Evolutionary conservation across 2,888 invertebrate genomes (phyloP), one percentile per base, ranked within the genome.

Genomic region (Orthosia cruda): DNA sequence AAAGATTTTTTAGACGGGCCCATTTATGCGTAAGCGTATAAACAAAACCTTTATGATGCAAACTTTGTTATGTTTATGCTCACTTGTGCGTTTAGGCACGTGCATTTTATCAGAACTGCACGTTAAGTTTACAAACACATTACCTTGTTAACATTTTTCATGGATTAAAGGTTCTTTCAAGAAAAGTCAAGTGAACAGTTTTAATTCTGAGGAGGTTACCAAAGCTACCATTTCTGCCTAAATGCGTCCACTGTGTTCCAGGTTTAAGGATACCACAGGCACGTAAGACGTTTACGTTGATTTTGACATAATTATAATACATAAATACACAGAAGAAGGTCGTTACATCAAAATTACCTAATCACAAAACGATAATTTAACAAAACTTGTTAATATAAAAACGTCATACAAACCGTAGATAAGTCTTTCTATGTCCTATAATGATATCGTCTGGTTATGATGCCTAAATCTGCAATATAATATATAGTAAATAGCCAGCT

Each of bases 81-180:
- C 18, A 18, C 76, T 20, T 32, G 26, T 52, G 20, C 16, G 3
- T 58, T 45, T 32, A 7, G 16, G 26, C 15, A 74, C 32, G 45
- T 64, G 45, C 7, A 32, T 55, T 26, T 71, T 54, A 71, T 77
- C 63, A 18, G 9, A 7, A 12, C 23, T 57, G 13, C 50, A 2
- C 18, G 47, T 26, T 1, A 13, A 15, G 63, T 78, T 70, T 70
- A 77, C 71, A 59, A 58, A 52, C 15, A 57, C 1, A 52, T 52
- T 26, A 49, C 5, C 1, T 52, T 23, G 49, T 20, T 50, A 49
- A 55, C 20, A 26, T 71, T 23, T 16, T 3, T 15, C 18, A 16
- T 71, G 20, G 4, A n/a, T 12, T 66, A 9, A n/a, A 13, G 15
- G 15, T 15, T 18, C 15, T 23, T 55, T 5, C 54, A 55, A 15